Percentiles rank a stretch among this genome's conserved stretches.
Evolutionary conservation across 92 coral and sea anemone genomes (phyloP).

Genomic region (Porites rus): DNA sequence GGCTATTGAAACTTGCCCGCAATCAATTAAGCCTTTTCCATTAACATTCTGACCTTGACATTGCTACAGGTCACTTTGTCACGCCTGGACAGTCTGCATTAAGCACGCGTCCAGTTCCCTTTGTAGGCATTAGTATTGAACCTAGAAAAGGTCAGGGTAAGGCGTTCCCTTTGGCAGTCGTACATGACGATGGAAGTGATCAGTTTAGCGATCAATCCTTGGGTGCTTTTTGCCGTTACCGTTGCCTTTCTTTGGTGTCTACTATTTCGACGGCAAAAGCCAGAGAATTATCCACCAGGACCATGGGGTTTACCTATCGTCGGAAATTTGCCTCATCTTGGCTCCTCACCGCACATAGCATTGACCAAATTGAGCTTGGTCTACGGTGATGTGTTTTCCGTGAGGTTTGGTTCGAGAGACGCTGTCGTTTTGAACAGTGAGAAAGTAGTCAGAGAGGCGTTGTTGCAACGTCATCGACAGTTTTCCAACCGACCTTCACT

Average conservation of each 20-base stretch:
- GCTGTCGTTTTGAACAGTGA: constrained; percentile 71
- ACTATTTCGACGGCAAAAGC: constrained; percentile 21
- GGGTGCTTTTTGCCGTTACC: background rate
- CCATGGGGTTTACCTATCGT: constrained; percentile 77
- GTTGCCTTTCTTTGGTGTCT: constrained; percentile 5
- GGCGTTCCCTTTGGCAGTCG: background rate
- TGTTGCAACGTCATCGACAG: constrained; percentile 60
- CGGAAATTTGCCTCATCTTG: constrained; percentile 79
- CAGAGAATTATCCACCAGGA: constrained; percentile 72
- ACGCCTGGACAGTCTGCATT: constrained; percentile 24
- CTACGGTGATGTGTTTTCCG: constrained; percentile 75
- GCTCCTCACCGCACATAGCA: constrained; percentile 69
- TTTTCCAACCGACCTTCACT: constrained; percentile 75
- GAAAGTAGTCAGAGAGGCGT: constrained; percentile 69
- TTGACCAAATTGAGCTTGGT: constrained; percentile 66
- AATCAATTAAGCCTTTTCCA: background rate
- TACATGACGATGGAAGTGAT: background rate
- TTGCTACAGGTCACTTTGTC: constrained; percentile 14
- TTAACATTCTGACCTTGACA: constrained; percentile 36
- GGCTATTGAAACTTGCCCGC: background rate
- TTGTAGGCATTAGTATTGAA: background rate
- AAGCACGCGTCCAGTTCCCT: background rate
- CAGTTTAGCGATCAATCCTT: background rate
- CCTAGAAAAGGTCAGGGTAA: background rate
- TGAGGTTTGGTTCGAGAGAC: constrained; percentile 70